These are phyloP conservation scores for Athene cunicularia DNA, from an alignment of 2,113 vertebrate species.

Conservation along the genomic window DNA sequence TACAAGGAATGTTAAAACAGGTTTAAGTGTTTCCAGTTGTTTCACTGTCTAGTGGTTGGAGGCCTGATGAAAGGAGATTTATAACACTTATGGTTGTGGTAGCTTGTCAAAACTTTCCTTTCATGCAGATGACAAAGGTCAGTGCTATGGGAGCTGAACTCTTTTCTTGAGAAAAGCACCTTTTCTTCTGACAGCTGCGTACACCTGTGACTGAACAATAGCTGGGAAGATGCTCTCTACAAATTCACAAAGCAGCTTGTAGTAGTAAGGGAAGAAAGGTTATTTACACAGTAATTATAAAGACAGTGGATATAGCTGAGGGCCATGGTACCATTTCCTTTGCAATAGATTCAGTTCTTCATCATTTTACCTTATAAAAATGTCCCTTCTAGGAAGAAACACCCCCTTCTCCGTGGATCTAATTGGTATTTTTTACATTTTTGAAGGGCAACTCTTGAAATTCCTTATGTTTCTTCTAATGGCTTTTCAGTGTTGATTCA, in stretches of 20 bases:
- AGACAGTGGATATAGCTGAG: neutral
- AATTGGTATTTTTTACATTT: neutral
- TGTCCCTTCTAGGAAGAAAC: neutral
- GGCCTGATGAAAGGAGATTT: conserved; percentile 35
- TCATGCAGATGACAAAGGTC: neutral
- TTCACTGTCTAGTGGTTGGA: neutral
- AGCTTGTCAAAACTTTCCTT: conserved; percentile 9
- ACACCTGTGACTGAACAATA: neutral
- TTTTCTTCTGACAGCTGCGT: accelerated
- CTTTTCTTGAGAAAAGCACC: neutral
- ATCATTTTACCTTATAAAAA: neutral
- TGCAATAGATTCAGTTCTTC: neutral
- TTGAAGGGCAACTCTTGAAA: neutral
- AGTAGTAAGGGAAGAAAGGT: neutral
- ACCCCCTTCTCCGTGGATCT: neutral
- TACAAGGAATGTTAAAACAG: neutral
- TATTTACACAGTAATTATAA: neutral
- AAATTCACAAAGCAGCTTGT: neutral
- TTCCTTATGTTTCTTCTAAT: conserved; percentile 15
- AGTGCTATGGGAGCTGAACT: neutral
- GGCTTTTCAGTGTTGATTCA: conserved; percentile 41
- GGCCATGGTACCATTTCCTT: neutral
- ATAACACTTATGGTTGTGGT: neutral
- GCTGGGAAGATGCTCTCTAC: neutral
- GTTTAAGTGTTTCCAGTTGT: conserved; percentile 45